These are phyloP conservation scores for Procambarus clarkii DNA, from an alignment of 1,140 invertebrate genomes.

Conservation along the genomic window DNA sequence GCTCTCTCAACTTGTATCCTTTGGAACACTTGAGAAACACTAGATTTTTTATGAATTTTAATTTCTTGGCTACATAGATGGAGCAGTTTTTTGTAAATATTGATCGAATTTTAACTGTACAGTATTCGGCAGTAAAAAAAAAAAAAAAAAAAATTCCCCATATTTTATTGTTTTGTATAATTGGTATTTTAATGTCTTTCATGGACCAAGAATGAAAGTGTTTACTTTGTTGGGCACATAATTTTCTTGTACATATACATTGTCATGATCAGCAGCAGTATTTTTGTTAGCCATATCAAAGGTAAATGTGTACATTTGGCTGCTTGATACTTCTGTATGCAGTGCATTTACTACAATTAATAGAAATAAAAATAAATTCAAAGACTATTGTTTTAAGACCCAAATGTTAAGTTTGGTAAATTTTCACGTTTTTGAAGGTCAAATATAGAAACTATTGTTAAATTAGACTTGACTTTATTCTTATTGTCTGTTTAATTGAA, in stretches of 20 bases:
- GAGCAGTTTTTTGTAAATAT: too few species aligned
- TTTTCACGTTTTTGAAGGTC: too few species aligned
- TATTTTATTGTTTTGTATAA: not conserved
- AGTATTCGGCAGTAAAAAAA: slow-evolving; percentile 12
- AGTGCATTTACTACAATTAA: slow-evolving; percentile 29
- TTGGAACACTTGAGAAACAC: too few species aligned
- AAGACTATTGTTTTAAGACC: not conserved
- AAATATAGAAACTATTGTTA: too few species aligned
- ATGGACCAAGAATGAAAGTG: slow-evolving; percentile 16
- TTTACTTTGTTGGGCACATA: slow-evolving; percentile 33
- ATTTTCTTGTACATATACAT: slow-evolving; percentile 28
- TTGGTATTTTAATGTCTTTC: not conserved
- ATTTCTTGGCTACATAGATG: too few species aligned
- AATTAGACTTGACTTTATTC: too few species aligned
- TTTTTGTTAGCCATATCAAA: slow-evolving; percentile 33
- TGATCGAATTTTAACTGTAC: not conserved
- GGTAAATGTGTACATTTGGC: not conserved
- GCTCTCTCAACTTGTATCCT: too few species aligned
- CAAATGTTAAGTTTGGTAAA: too few species aligned
- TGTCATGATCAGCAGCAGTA: slow-evolving; percentile 25
- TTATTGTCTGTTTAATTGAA: too few species aligned
- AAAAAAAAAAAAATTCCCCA: not conserved
- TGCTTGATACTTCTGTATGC: slow-evolving; percentile 8
- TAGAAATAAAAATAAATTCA: slow-evolving; percentile 38
- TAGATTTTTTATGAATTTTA: too few species aligned